Conservation (phyloP, 2,888 invertebrate species). For the Plagiodera versicolora region DNA sequence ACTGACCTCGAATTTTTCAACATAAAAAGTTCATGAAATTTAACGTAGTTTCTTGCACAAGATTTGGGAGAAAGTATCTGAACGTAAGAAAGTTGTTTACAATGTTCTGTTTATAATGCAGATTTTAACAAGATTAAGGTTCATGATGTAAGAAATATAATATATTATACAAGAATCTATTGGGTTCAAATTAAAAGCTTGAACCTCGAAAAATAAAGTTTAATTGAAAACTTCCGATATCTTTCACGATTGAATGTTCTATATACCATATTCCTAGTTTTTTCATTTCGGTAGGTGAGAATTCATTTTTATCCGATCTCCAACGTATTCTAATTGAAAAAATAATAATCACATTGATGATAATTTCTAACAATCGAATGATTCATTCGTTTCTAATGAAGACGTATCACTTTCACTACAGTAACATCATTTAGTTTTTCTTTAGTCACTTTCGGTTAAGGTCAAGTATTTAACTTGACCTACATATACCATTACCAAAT, state of each 20-base stretch:
- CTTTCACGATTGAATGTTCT: no score
- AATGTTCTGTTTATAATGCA: background rate
- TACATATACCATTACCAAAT: conserved; percentile 12
- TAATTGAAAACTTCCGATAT: background rate
- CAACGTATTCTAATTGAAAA: no score
- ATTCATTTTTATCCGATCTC: no score
- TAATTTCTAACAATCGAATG: background rate
- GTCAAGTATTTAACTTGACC: conserved; percentile 27
- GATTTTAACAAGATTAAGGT: background rate
- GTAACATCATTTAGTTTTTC: conserved; percentile 11
- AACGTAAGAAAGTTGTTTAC: background rate
- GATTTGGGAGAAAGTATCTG: background rate
- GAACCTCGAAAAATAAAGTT: background rate
- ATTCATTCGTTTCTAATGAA: background rate
- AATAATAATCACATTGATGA: background rate
- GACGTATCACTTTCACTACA: conserved; percentile 16
- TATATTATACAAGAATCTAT: background rate
- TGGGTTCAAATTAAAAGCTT: no score
- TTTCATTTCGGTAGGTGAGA: no score
- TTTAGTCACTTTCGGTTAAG: conserved; percentile 13
- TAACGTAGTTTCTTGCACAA: background rate
- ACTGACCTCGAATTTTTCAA: no score
- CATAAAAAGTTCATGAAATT: no score
- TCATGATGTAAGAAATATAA: background rate
- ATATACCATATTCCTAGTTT: no score